A percentile compares a stretch with the other conserved stretches of the same genome.
phyloP scores from a whole-genome alignment of 2,113 vertebrate genomes.

The Tetraodon nigroviridis region DNA sequence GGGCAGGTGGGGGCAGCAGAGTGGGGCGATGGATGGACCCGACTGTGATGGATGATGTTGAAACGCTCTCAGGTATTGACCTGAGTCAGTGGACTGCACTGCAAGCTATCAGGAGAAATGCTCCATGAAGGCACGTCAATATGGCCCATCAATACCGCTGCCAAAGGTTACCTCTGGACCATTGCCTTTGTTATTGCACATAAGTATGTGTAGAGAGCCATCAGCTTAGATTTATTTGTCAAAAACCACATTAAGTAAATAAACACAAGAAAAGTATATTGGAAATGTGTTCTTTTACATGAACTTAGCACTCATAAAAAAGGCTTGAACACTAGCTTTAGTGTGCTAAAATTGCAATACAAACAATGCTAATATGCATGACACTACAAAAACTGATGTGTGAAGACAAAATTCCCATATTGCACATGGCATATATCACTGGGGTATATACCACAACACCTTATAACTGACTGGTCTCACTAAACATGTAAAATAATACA shows the following conservation, averaged over 20 bases:
- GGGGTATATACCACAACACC: too few relatives aligned
- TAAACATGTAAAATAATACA: too few relatives aligned
- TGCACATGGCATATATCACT: too few relatives aligned
- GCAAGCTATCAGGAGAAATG: slow-evolving; percentile 45
- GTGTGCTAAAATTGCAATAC: too few relatives aligned
- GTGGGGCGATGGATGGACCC: slow-evolving; percentile 31
- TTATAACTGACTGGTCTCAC: too few relatives aligned
- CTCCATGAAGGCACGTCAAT: slow-evolving; percentile 42
- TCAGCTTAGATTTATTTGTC: slow-evolving; percentile 9
- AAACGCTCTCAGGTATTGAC: slow-evolving; percentile 58
- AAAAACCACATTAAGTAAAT: background rate
- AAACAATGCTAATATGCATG: too few relatives aligned
- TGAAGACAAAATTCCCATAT: too few relatives aligned
- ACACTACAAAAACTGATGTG: too few relatives aligned
- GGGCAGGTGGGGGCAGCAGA: slow-evolving; percentile 25
- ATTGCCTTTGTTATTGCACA: slow-evolving; percentile 5
- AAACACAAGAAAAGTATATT: background rate
- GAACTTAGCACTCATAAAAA: background rate
- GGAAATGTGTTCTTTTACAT: background rate
- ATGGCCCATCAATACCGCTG: slow-evolving; percentile 30
- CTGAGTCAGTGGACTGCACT: slow-evolving; percentile 33
- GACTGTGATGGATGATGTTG: slow-evolving; percentile 56
- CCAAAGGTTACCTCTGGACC: slow-evolving; percentile 36
- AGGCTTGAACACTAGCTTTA: too few relatives aligned
- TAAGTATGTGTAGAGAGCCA: slow-evolving; percentile 23